These are phyloP conservation scores for Gastrophryne carolinensis DNA, from an alignment of 2,797 vertebrate species.

Conservation along the genomic window DNA sequence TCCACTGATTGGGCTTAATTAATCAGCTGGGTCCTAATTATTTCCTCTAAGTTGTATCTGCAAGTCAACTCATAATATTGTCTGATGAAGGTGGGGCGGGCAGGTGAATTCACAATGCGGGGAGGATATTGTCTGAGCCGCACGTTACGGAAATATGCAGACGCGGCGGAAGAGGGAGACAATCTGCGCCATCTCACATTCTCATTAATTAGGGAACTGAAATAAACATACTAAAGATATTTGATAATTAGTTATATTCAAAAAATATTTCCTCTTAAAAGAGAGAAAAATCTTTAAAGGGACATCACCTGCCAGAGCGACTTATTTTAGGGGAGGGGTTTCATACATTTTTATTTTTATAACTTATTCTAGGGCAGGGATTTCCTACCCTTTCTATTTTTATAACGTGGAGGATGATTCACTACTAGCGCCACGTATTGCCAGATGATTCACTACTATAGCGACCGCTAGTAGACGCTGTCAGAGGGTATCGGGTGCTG, in stretches of 20 bases:
- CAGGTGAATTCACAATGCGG: slow-evolving; percentile 14
- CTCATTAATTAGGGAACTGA: neutral
- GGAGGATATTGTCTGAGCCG: neutral
- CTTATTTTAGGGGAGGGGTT: too few relatives aligned
- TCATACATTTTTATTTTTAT: too few relatives aligned
- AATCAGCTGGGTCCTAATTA: slow-evolving; percentile 53
- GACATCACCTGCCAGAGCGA: too few relatives aligned
- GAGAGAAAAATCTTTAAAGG: too few relatives aligned
- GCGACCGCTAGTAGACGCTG: too few relatives aligned
- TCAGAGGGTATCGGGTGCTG: too few relatives aligned
- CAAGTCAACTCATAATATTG: slow-evolving; percentile 18
- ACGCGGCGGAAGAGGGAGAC: neutral
- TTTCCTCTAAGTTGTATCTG: slow-evolving; percentile 38
- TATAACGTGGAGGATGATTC: too few relatives aligned
- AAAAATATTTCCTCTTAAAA: too few relatives aligned
- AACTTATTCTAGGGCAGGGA: too few relatives aligned
- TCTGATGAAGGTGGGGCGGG: slow-evolving; percentile 10
- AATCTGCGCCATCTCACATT: neutral
- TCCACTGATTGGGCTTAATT: slow-evolving; percentile 45
- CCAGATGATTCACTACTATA: too few relatives aligned
- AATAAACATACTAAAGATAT: neutral
- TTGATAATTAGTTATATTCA: neutral
- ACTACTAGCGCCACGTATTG: too few relatives aligned
- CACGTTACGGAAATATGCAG: neutral
- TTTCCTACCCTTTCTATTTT: too few relatives aligned